Conservation (phyloP, 2,797 vertebrate genomes). For the Anas bernieri region DNA sequence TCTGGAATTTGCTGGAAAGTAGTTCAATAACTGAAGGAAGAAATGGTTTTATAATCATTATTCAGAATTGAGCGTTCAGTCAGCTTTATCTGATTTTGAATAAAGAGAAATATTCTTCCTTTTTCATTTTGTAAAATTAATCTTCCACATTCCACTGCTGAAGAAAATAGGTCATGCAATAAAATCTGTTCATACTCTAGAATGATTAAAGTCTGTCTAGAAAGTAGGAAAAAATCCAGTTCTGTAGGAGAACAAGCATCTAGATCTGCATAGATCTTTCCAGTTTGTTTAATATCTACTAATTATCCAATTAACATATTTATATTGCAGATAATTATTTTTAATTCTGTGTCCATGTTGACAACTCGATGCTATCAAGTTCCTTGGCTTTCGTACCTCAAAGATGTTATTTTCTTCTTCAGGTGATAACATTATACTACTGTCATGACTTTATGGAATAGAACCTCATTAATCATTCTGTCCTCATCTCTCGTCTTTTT, state of each 20-base stretch:
- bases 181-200: neutral
- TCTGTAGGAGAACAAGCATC: neutral
- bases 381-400: neutral
- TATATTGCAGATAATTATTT: neutral
- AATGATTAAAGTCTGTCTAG: neutral
- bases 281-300: neutral
- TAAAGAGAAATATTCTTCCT: neutral
- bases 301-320: neutral
- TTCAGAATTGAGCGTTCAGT: neutral
- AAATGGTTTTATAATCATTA: neutral
- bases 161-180: neutral
- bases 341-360: neutral
- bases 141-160: neutral
- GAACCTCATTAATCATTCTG: neutral
- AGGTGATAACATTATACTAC: neutral
- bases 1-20: neutral
- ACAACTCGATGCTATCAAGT: neutral
- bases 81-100: neutral
- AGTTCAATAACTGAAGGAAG: neutral
- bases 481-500: neutral
- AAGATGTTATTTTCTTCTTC: neutral
- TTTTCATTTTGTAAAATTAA: constrained; percentile 8
- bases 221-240: neutral
- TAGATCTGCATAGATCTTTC: neutral
- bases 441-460: neutral